Evolutionary conservation across 2,797 vertebrate species (phyloP).

Genomic region (Melanotaenia pygmaea): DNA sequence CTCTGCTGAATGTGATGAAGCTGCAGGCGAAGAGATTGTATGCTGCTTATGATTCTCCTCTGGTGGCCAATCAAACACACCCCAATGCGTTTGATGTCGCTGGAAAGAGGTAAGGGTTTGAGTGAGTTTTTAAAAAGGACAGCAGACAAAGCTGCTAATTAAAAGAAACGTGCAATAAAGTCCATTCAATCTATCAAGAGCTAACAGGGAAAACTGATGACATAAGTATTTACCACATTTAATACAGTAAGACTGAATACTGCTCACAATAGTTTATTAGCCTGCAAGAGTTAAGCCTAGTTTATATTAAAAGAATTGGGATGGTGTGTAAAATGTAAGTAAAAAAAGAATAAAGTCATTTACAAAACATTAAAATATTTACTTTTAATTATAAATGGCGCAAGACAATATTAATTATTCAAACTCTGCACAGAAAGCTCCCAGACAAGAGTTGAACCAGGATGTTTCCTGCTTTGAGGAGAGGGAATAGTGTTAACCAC

Average conservation of each 20-base stretch:
- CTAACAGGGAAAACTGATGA: too few species aligned
- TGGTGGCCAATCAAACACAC: constrained; percentile 88
- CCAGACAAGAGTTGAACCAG: too few species aligned
- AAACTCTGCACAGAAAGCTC: too few species aligned
- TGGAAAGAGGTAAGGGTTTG: constrained; percentile 54
- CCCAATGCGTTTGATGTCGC: constrained; percentile 84
- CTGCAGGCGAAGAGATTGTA: constrained; percentile 97
- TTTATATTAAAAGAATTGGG: neutral
- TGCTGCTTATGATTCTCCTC: constrained; percentile 99
- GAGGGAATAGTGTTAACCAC: too few species aligned
- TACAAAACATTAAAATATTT: too few species aligned
- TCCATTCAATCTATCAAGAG: neutral
- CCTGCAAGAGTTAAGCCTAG: neutral
- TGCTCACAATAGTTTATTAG: neutral
- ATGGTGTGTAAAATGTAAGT: neutral
- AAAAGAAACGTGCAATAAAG: constrained; percentile 4
- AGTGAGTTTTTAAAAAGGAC: constrained; percentile 10
- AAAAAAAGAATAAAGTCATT: neutral
- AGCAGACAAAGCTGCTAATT: neutral
- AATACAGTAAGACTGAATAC: neutral
- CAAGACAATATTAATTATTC: neutral
- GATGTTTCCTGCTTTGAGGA: too few species aligned
- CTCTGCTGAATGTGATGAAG: constrained; percentile 94
- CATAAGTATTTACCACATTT: neutral
- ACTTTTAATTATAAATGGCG: neutral